These are phyloP conservation scores for Heteropelma amictum DNA, from an alignment of 2,888 invertebrate species.

Conservation along the genomic window DNA sequence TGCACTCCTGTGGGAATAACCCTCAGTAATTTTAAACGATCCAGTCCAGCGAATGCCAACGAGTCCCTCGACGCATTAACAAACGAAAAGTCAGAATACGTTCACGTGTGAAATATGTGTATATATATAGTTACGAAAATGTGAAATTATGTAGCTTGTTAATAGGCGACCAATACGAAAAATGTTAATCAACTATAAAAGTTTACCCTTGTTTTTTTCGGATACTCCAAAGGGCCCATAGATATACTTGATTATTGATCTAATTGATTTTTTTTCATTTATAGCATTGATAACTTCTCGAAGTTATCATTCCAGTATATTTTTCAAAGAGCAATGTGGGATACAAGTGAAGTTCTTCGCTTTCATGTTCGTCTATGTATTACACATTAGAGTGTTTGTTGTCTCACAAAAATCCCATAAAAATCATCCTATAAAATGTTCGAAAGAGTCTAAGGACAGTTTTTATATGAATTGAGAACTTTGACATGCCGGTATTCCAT, in stretches of 20 bases:
- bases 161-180: background rate
- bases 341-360: background rate
- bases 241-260: background rate
- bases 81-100: conserved; percentile 3
- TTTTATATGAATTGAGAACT: too few relatives aligned
- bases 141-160: background rate
- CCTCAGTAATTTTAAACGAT: background rate
- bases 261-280: background rate
- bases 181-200: too few relatives aligned
- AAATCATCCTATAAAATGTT: too few relatives aligned
- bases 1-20: conserved; percentile 3
- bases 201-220: background rate
- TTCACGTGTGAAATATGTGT: background rate
- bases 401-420: too few relatives aligned
- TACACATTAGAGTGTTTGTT: too few relatives aligned
- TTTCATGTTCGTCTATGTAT: too few relatives aligned
- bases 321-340: background rate
- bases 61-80: conserved; percentile 22
- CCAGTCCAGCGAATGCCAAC: conserved; percentile 15
- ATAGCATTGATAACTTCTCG: background rate
- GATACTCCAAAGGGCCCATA: background rate
- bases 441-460: too few relatives aligned
- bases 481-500: too few relatives aligned
- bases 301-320: background rate
- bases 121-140: background rate